Evolutionary conservation across 2,797 vertebrate species (phyloP).

Genomic region (Pseudochaenichthys georgianus): DNA sequence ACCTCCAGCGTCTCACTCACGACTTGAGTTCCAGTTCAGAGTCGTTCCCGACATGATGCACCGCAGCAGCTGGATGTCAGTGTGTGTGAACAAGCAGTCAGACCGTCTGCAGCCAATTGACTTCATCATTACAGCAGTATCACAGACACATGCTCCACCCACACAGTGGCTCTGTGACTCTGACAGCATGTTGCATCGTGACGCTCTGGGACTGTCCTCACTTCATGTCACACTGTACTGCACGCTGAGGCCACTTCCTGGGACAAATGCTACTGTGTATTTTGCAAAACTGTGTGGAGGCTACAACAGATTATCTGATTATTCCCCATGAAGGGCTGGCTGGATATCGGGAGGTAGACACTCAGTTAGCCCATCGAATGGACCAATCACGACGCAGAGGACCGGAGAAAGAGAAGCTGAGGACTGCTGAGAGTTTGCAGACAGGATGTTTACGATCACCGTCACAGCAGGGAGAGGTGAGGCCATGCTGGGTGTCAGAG

Average conservation of each 20-base stretch:
- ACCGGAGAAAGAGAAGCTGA: not conserved
- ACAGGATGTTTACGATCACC: not conserved
- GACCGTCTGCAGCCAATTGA: constrained; percentile 67
- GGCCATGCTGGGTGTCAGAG: not conserved
- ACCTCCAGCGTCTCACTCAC: not conserved
- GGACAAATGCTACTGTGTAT: constrained; percentile 16
- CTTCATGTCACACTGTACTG: constrained; percentile 33
- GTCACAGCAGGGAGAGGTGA: not conserved
- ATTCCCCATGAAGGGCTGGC: constrained; percentile 14
- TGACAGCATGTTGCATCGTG: constrained; percentile 52
- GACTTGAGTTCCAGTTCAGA: constrained; percentile 26
- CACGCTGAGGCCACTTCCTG: constrained; percentile 3
- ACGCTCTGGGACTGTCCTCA: constrained; percentile 19
- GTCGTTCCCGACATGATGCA: constrained; percentile 33
- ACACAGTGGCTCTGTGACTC: constrained; percentile 65
- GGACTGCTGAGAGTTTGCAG: not conserved
- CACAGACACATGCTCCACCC: constrained; percentile 35
- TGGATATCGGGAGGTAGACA: constrained; percentile 12
- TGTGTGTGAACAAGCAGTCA: constrained; percentile 41
- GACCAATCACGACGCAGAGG: constrained; percentile 23
- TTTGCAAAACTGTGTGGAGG: constrained; percentile 29
- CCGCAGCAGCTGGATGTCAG: constrained; percentile 29
- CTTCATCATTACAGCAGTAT: constrained; percentile 39
- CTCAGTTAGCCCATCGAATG: constrained; percentile 40
- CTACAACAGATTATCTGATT: constrained; percentile 32